Conservation (phyloP, 2,797 vertebrate genomes). For the Myripristis murdjan region DNA sequence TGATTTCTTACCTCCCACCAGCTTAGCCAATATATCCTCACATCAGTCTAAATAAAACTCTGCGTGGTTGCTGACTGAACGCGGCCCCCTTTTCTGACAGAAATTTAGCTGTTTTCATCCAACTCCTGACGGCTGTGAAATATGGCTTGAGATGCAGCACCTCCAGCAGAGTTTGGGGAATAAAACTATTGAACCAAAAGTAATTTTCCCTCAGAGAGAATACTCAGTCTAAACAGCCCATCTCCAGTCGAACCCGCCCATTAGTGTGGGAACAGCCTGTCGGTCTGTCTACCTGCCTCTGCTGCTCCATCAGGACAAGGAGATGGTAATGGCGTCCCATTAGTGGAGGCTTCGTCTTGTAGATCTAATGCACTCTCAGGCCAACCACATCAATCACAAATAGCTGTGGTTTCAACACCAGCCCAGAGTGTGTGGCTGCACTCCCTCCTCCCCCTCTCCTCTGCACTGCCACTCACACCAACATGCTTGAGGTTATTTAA, state of each 20-base stretch:
- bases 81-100: slow-evolving; percentile 16
- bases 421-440: background rate
- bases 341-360: slow-evolving; percentile 5
- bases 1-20: slow-evolving; percentile 55
- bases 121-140: background rate
- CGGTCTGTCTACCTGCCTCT: slow-evolving; percentile 3
- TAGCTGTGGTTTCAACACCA: slow-evolving; percentile 29
- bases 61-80: slow-evolving; percentile 31
- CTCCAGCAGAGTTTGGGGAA: background rate
- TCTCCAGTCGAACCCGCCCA: background rate
- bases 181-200: background rate
- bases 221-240: background rate
- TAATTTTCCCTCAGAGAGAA: slow-evolving; percentile 1
- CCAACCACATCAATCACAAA: slow-evolving; percentile 39
- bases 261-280: slow-evolving; percentile 8
- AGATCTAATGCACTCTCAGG: slow-evolving; percentile 9
- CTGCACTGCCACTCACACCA: slow-evolving; percentile 7
- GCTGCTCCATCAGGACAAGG: background rate
- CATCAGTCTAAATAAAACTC: slow-evolving; percentile 30
- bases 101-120: slow-evolving; percentile 12
- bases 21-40: slow-evolving; percentile 33
- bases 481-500: slow-evolving; percentile 28
- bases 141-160: background rate
- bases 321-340: slow-evolving; percentile 19
- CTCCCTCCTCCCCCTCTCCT: background rate